Evolutionary conservation across 1,140 invertebrate genomes (phyloP), one percentile per base, ranked within the genome.

Genomic region (Liolophura sinensis): DNA sequence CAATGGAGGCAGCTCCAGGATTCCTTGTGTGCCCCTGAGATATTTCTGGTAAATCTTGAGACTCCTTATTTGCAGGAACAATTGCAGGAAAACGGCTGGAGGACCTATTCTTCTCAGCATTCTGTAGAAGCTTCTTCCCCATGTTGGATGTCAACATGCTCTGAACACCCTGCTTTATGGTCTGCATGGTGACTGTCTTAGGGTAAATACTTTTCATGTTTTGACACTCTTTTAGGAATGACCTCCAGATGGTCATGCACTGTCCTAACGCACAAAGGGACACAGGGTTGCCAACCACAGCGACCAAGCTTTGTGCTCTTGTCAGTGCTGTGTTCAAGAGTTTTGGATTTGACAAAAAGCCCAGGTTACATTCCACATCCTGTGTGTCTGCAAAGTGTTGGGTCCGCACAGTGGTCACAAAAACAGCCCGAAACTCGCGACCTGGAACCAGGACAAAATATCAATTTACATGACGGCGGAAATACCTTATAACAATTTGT

Each of bases 311-410:
- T 80, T 93, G 92, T 0, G 93, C 92, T 65, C 93, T 83, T 0
- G 93, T 95, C 12, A 96, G 89, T 0, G 93, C 93, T 0, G 93
- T 94, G 76, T 94, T 95, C 0, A 95, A 77, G 1, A 95, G 84
- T 73, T 93, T 91, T 0, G 90, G 89, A 84, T 94, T 93, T 1
- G 92, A 93, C 7, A 95, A 78, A 77, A 95, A 94, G 0, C 93
- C 92, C 77, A 92, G 92, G 75, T 94, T 91, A 40, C 89, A 86
- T 22, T 61, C 57, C 12, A 75, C 58, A 31, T 70, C 75, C 15
- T 68, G 60, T 9, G 69, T 69, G 81, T 85, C 83, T 77, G 91
- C 92, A 4, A 91, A 90, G 60, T 89, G 84, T 51, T 90, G 83
- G 0, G 92, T 95, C 12, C 93, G 86, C 0, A 95, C 93, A 0